A percentile compares a stretch with the other conserved stretches of the same genome.
Evolutionary conservation across 1,140 invertebrate genomes (phyloP).

Genomic region (Manduca sexta): DNA sequence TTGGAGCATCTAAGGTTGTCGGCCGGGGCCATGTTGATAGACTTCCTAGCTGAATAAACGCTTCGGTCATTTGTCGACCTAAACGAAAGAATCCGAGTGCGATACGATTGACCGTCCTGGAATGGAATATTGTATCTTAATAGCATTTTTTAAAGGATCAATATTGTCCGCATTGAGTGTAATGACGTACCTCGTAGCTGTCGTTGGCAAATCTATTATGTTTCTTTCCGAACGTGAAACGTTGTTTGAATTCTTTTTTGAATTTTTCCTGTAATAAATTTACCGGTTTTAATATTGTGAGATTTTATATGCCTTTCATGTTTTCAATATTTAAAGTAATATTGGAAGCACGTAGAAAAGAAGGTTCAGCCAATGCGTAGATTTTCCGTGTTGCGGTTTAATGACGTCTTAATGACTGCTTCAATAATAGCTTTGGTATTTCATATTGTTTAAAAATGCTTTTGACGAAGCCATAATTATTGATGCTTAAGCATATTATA

Average conservation of each 20-base stretch:
- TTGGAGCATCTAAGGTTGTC: slow-evolving; percentile 33
- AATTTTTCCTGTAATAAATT: slow-evolving; percentile 78
- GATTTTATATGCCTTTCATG: background rate
- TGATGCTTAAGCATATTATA: too few species aligned
- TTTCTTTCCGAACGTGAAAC: slow-evolving; percentile 74
- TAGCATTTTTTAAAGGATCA: too few species aligned
- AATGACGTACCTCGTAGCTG: slow-evolving; percentile 53
- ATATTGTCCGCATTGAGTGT: background rate
- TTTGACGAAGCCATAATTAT: too few species aligned
- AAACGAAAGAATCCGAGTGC: slow-evolving; percentile 55
- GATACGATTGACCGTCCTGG: slow-evolving; percentile 60
- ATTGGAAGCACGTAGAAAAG: too few species aligned
- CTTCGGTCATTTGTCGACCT: slow-evolving; percentile 57
- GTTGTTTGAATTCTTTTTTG: slow-evolving; percentile 80
- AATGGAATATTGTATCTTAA: slow-evolving; percentile 12
- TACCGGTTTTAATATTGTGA: background rate
- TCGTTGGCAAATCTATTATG: slow-evolving; percentile 59
- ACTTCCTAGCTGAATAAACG: slow-evolving; percentile 48
- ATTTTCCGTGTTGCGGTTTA: too few species aligned
- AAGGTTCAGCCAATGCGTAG: too few species aligned
- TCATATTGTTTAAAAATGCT: too few species aligned
- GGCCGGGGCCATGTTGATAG: slow-evolving; percentile 34
- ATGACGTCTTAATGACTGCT: too few species aligned
- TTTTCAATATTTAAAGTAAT: background rate
- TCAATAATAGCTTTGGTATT: too few species aligned